Percentiles rank a stretch among this genome's conserved stretches.
Evolutionary conservation across 2,888 invertebrate genomes (phyloP).

Genomic region (Cheilosia vernalis): DNA sequence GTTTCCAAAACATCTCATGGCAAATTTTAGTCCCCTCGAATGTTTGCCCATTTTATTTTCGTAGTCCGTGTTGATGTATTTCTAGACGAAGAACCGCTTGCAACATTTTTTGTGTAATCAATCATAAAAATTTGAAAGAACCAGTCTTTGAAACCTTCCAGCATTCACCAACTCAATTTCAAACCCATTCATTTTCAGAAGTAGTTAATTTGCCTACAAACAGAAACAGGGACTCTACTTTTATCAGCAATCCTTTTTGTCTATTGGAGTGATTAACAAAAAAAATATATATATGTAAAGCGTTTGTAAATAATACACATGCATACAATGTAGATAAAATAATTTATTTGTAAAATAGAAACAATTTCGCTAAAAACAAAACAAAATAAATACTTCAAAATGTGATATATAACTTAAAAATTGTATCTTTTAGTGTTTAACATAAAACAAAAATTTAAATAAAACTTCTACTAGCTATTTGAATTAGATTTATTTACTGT

Average conservation of each 20-base stretch:
- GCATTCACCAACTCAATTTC: too few relatives aligned
- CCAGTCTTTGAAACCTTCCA: too few relatives aligned
- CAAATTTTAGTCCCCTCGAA: too few relatives aligned
- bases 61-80: too few relatives aligned
- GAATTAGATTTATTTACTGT: slow-evolving; percentile 31
- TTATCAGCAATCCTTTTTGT: slow-evolving; percentile 21
- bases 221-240: slow-evolving; percentile 45
- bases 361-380: neutral
- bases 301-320: slow-evolving; percentile 34
- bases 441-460: slow-evolving; percentile 8
- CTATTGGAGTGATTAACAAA: slow-evolving; percentile 15
- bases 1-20: too few relatives aligned
- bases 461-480: slow-evolving; percentile 51
- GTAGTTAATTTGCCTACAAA: neutral
- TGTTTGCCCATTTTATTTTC: too few relatives aligned
- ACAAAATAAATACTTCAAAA: slow-evolving; percentile 18
- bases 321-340: slow-evolving; percentile 23
- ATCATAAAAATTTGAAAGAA: too few relatives aligned
- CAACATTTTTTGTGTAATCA: too few relatives aligned
- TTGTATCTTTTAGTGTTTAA: slow-evolving; percentile 25
- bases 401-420: slow-evolving; percentile 47
- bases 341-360: slow-evolving; percentile 7
- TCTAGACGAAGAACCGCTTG: too few relatives aligned
- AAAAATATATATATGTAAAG: neutral
- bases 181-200: neutral